phyloP scores from a whole-genome alignment of 2,113 vertebrate genomes.

The Nothocercus nigrocapillus region DNA sequence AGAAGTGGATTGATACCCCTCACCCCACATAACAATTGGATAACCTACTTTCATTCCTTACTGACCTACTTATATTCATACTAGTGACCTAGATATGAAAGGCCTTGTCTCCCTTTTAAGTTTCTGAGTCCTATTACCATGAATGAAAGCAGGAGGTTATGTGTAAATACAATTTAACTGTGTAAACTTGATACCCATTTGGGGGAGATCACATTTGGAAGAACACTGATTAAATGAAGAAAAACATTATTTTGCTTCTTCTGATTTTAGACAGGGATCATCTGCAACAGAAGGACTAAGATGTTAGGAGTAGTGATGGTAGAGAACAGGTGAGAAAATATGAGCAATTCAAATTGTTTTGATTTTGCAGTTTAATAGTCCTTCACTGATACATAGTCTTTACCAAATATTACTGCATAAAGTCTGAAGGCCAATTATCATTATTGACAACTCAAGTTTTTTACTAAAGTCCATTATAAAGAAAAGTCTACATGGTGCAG shows the following conservation, averaged over 20 bases:
- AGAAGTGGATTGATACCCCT: not conserved
- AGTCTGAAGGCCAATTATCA: not conserved
- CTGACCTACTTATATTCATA: constrained; percentile 62
- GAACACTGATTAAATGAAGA: not conserved
- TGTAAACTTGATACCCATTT: not conserved
- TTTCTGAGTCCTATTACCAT: not conserved
- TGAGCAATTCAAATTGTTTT: not conserved
- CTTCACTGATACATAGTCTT: not conserved
- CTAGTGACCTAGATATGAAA: constrained; percentile 12
- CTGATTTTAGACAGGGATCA: not conserved
- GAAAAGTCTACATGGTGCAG: rapidly evolving
- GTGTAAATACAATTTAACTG: not conserved
- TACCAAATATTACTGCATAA: not conserved
- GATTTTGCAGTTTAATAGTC: not conserved
- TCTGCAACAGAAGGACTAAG: not conserved
- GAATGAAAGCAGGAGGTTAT: not conserved
- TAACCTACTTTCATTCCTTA: constrained; percentile 44
- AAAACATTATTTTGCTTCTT: not conserved
- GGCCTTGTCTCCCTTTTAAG: not conserved
- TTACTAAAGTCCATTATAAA: not conserved
- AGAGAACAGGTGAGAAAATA: not conserved
- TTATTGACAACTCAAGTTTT: not conserved
- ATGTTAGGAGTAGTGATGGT: not conserved
- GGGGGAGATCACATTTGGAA: not conserved
- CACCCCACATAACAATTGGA: constrained; percentile 10